Base-by-base conservation (phyloP, 1,140 invertebrate genomes). In the Varroa destructor region DNA sequence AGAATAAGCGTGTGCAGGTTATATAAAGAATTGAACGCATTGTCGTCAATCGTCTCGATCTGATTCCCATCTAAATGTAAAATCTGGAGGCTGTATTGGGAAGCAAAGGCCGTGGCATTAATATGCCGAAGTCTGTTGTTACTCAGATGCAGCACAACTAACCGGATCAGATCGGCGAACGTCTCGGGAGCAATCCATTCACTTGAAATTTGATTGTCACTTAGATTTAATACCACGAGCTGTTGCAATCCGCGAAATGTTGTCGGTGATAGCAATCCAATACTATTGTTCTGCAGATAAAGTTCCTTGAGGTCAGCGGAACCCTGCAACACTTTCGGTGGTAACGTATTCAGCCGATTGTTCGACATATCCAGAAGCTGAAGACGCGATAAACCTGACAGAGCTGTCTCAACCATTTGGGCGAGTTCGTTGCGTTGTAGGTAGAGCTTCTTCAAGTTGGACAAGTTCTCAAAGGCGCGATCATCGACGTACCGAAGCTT, bases 91-190 rank as follows among this genome's bases (percentile, higher is more conserved):
- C 86, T 89, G 75, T 89, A 89, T 37, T 90, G 78, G 77, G 90
- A 88, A 74, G 84, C 84, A 77, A 91, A 90, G 74, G 89, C 90
- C 71, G 87, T 84, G 1, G 88, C 86, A 74, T 91, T 88, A n/a
- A 93, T 80, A 77, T 86, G 87, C 10, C 84, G 85, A 73, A 94
- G 84, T 75, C 86, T 84, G 78, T 94, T 94, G 77, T 89, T 84
- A 0, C 89, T 89, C 46, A 94, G 79, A 79, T 92, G 89, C 37
- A 94, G 81, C 8, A 91, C 80, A 0, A 93, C 89, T 72, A 94
- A 83, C 25, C 89, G 85, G 74, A 91, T 91, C 14, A 93, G 83
- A 1, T 90, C 90, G n/a, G 86, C 84, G 76, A 93, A 92, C 14
- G 89, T 90, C 71, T 85, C 86, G 14, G 85, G 83, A 77, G 89